phyloP scores from a whole-genome alignment of 2,888 invertebrate species.

The Ditula angustiorana region DNA sequence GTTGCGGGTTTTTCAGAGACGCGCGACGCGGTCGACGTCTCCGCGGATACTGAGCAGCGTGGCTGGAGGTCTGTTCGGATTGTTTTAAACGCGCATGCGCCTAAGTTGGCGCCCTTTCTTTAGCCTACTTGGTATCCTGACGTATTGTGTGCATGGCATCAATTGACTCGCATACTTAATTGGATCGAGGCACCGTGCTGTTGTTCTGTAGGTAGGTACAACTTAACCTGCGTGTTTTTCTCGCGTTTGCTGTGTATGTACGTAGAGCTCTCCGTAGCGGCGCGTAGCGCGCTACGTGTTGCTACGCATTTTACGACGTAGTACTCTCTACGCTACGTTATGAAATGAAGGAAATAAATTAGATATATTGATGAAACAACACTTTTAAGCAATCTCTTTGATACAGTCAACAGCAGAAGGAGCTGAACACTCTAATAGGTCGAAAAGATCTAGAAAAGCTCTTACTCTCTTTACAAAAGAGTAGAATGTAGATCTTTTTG shows the following conservation, averaged over 20 bases:
- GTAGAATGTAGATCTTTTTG: too few relatives aligned
- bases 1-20: slow-evolving; percentile 45
- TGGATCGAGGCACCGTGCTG: slow-evolving; percentile 54
- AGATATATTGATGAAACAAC: too few relatives aligned
- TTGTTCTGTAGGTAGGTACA: slow-evolving; percentile 21
- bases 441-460: too few relatives aligned
- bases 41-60: slow-evolving; percentile 68
- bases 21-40: slow-evolving; percentile 56
- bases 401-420: too few relatives aligned
- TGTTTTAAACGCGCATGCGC: slow-evolving; percentile 66
- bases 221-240: slow-evolving; percentile 20
- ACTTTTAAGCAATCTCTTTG: too few relatives aligned
- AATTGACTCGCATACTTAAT: slow-evolving; percentile 81
- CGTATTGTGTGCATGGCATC: slow-evolving; percentile 75
- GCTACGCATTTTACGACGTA: slow-evolving; percentile 28
- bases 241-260: neutral
- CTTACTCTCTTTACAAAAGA: too few relatives aligned
- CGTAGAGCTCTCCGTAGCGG: neutral
- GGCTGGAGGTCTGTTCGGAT: slow-evolving; percentile 60
- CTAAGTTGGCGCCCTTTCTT: slow-evolving; percentile 81
- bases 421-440: too few relatives aligned
- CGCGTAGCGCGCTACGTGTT: slow-evolving; percentile 25
- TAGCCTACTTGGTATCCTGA: slow-evolving; percentile 65
- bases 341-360: neutral
- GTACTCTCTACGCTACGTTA: neutral